These are phyloP conservation scores for Mareca penelope DNA, from an alignment of 2,797 vertebrate genomes.

Conservation along the genomic window DNA sequence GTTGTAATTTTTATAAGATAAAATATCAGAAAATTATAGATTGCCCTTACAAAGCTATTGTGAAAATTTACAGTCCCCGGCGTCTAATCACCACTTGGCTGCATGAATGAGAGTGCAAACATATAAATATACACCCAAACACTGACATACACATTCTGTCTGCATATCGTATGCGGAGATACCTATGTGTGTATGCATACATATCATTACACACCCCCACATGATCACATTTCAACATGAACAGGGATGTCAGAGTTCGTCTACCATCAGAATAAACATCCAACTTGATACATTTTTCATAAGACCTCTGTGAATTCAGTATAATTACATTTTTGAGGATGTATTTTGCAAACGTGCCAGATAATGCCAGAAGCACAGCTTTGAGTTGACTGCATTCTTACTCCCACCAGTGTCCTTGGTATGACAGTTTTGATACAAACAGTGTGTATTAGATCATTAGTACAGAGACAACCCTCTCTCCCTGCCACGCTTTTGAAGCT, in stretches of 20 bases:
- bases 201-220: conserved; percentile 11
- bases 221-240: not conserved
- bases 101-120: not conserved
- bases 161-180: not conserved
- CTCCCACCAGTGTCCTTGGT: conserved; percentile 50
- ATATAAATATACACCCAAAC: not conserved
- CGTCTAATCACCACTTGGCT: not conserved
- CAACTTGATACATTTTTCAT: conserved; percentile 28
- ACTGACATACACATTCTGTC: not conserved
- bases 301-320: conserved; percentile 38
- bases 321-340: conserved; percentile 41
- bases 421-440: conserved; percentile 51
- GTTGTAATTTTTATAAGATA: not conserved
- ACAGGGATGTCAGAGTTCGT: not conserved
- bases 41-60: not conserved
- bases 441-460: conserved; percentile 44
- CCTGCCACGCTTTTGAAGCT: conserved; percentile 19
- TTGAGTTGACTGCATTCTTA: conserved; percentile 15
- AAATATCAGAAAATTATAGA: not conserved
- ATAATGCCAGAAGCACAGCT: conserved; percentile 37
- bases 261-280: conserved; percentile 8
- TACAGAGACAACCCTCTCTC: not conserved
- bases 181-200: not conserved
- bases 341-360: conserved; percentile 35
- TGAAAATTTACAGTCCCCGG: not conserved